Evolutionary conservation across 2,888 invertebrate genomes (phyloP).

Genomic region (Orthonevra nobilis): DNA sequence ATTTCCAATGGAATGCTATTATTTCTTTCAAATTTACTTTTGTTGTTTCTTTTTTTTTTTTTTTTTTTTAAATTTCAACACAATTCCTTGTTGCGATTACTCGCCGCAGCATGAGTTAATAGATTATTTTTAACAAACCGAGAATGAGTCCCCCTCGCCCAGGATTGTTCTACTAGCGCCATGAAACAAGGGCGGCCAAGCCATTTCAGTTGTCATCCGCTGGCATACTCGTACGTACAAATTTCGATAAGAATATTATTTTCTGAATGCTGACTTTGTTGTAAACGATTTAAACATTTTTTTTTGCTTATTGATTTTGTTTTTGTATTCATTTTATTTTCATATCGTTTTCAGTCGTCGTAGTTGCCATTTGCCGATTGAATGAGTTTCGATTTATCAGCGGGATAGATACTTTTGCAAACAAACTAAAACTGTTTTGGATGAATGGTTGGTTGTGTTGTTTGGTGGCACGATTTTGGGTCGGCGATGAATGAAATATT

Average conservation of each 20-base stretch:
- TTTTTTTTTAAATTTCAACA: slow-evolving; percentile 16
- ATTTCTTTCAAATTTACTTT: slow-evolving; percentile 31
- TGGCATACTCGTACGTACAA: not conserved
- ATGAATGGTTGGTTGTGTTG: slow-evolving; percentile 9
- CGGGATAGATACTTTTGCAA: slow-evolving; percentile 30
- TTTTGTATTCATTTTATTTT: not conserved
- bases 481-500: slow-evolving; percentile 33
- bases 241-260: slow-evolving; percentile 51
- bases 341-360: slow-evolving; percentile 37
- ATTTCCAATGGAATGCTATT: slow-evolving; percentile 39
- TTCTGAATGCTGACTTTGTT: slow-evolving; percentile 42
- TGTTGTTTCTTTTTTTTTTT: slow-evolving; percentile 26
- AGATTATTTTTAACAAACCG: slow-evolving; percentile 47
- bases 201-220: slow-evolving; percentile 20
- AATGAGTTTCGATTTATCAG: slow-evolving; percentile 46
- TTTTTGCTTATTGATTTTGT: not conserved
- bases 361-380: slow-evolving; percentile 30
- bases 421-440: slow-evolving; percentile 15
- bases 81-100: slow-evolving; percentile 17
- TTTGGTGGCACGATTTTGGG: not conserved
- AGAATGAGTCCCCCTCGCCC: slow-evolving; percentile 3
- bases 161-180: not conserved
- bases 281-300: slow-evolving; percentile 22
- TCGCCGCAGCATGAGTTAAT: slow-evolving; percentile 25
- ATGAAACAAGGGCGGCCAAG: slow-evolving; percentile 10